Conservation (phyloP, 64 coral and sea anemone genomes). For the Porites australiensis region DNA sequence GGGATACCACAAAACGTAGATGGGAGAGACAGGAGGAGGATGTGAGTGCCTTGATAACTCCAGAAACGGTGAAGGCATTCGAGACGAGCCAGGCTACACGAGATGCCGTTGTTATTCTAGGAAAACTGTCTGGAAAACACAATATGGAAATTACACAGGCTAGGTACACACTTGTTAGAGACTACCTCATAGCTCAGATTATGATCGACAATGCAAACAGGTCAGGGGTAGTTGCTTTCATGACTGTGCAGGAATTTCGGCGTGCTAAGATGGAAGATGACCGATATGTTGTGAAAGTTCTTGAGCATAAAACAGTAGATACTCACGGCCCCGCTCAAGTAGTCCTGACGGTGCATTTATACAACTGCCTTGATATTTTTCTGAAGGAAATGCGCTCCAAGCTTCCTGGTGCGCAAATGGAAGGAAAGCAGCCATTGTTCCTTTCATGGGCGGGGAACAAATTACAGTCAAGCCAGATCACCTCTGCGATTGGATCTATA, state of each 20-base stretch:
- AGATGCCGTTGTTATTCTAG: constrained; percentile 54
- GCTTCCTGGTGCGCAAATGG: constrained; percentile 12
- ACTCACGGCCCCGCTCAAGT: constrained; percentile 25
- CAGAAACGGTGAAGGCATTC: constrained; percentile 52
- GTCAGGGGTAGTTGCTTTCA: constrained; percentile 26
- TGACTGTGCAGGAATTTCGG: constrained; percentile 40
- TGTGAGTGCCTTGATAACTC: constrained; percentile 41
- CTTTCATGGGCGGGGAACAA: constrained; percentile 16
- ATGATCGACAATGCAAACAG: constrained; percentile 55
- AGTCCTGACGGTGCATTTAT: constrained; percentile 30
- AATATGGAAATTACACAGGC: constrained; percentile 29
- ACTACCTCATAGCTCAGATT: constrained; percentile 42
- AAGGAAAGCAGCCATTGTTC: constrained; percentile 25
- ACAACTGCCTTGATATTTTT: constrained; percentile 47
- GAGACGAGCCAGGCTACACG: constrained; percentile 50
- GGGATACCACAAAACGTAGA: constrained; percentile 20
- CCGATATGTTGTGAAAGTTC: constrained; percentile 33
- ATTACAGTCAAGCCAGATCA: constrained; percentile 33
- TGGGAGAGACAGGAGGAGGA: constrained; percentile 68
- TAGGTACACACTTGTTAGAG: constrained; percentile 42
- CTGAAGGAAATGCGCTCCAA: constrained; percentile 30
- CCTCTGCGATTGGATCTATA: constrained; percentile 14
- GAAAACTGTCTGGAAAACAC: constrained; percentile 27
- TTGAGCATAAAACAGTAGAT: constrained; percentile 42
- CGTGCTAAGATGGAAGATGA: constrained; percentile 37